Conservation (phyloP, 2,888 invertebrate genomes). For the Pandemis corylana region DNA sequence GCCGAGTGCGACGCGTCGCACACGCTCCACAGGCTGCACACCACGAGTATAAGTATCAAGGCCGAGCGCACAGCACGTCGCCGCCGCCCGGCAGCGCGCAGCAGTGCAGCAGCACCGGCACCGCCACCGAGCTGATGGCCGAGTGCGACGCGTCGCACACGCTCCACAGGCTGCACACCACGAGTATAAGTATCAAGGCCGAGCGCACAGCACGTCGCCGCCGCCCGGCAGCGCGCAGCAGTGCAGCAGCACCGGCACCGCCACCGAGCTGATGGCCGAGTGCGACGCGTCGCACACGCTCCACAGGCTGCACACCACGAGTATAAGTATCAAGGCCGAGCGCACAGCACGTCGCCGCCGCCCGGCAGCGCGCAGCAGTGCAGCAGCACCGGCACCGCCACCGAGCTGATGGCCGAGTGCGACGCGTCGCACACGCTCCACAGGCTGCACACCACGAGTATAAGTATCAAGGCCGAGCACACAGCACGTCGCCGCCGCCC, state of each 20-base stretch:
- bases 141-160: constrained; percentile 96
- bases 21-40: constrained; percentile 93
- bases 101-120: constrained; percentile 97
- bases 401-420: constrained; percentile 97
- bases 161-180: constrained; percentile 92
- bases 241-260: constrained; percentile 96
- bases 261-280: constrained; percentile 96
- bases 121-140: constrained; percentile 96
- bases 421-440: constrained; percentile 97
- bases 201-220: no score
- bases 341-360: constrained; percentile 97
- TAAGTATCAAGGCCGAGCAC: no score
- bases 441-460: constrained; percentile 85
- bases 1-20: constrained; percentile 97
- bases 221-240: constrained; percentile 97
- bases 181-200: no score
- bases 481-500: constrained; percentile 96
- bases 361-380: constrained; percentile 97
- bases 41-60: no score
- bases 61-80: no score
- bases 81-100: constrained; percentile 97
- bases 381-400: constrained; percentile 95
- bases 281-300: constrained; percentile 95
- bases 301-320: constrained; percentile 90
- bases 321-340: no score